Base-by-base conservation (phyloP, 2,113 vertebrate genomes). In the Sprattus sprattus region DNA sequence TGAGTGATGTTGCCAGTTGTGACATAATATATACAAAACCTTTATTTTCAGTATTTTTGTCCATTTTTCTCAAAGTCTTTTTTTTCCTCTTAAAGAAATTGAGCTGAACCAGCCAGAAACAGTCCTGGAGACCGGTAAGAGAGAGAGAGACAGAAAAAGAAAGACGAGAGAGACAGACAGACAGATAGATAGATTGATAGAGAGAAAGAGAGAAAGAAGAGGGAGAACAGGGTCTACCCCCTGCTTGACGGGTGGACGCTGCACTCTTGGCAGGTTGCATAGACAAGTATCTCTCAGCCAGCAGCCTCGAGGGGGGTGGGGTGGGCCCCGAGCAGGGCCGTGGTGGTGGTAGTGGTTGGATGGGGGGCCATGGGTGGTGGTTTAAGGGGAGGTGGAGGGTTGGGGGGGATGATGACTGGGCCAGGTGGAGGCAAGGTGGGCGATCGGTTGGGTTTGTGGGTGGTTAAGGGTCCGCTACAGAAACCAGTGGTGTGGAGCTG, bases 231-330 rank as follows among this genome's bases (percentile, higher is more conserved):
- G 71, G 28, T 32, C 71, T 78, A 95, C 94, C 96, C 94, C 94
- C 93, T 83, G 91, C 91, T 94, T 94, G 88, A 93, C 95, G 96
- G 96, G 95, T 45, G 92, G 95, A 94, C 94, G 94, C 95, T 95
- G 96, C 95, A 94, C 96, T 96, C 96, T 95, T 95, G 95, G 96
- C 96, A 97, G 96, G 96, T 99, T 99, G 98, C 98, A 99, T 99
- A 99, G 98, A 99, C 96, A 92, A 91, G 97, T 96, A 98, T 97
- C 97, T 99, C 97, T 96, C 95, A 98, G 95, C 94, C 97, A 98
- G 97, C 97, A 98, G 98, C 97, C 97, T 97, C 96, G 94, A 32
- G 71, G 71, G 71, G 71, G 25, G 71, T 28, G 71, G 7, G 64
- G 64, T 1, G 28, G 71, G 28, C 6, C 60, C 60, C 8, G 22